Evolutionary conservation across 2,797 vertebrate species (phyloP), one percentile per base, ranked within the genome.

Genomic region (Scolopax rusticola): DNA sequence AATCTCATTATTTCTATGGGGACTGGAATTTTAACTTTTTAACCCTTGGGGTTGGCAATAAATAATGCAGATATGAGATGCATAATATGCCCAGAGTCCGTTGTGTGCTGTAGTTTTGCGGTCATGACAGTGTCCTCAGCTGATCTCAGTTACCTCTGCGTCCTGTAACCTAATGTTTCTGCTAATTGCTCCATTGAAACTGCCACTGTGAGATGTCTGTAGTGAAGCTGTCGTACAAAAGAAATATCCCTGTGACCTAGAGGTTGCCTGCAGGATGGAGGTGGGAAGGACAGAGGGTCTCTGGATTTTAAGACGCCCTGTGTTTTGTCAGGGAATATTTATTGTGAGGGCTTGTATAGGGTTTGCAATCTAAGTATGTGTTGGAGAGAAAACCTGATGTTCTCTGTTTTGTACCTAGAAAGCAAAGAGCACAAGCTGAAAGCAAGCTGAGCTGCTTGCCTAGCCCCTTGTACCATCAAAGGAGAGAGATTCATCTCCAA

Each of bases 1-100:
- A 90, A 87, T 82, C 54, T 88, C 54, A 32, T 90, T 93, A 89
- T 94, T 95, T 88, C 64, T 61, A 3, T 47, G 40, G 30, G 61
- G 41, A 84, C 38, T 36, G 47, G 45, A 56, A 32, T 83, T 0
- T 0, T 2, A 21, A 45, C 48, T 70, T 93, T 84, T 89, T 77
- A 89, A 90, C 54, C 53, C 61, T 86, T 94, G 41, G 15, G 48
- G 32, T 0, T 94, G 59, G 24, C 74, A 87, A 24, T 89, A 86
- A 81, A 68, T 70, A 71, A 27, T 54, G 69, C 53, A 91, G 18
- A 30, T 91, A 2, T 32, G n/a, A 43, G 81, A 78, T 36, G 14
- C 56, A 45, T 41, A 61, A 61, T 27, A 48, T 41, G 24, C 10
- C 24, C 17, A 41, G 48, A 1, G 1, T 94, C n/a, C 15, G 3